Evolutionary conservation across 1,140 invertebrate species (phyloP).

Genomic region (Drosophila kanapiae): DNA sequence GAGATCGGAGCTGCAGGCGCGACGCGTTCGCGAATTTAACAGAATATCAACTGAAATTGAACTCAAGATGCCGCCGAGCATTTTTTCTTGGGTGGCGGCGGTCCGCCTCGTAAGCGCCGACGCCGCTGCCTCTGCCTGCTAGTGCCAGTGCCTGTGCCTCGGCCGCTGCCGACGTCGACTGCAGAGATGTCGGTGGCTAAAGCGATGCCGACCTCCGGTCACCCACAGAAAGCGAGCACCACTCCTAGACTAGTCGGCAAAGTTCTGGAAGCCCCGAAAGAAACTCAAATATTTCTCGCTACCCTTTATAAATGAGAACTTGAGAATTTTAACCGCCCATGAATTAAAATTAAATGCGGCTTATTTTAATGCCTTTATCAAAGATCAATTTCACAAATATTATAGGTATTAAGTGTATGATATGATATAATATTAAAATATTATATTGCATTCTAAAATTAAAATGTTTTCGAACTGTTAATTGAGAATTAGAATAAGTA

Average conservation of each 20-base stretch:
- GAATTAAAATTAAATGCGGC: neutral
- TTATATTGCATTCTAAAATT: too few relatives aligned
- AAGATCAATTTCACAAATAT: too few relatives aligned
- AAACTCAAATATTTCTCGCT: too few relatives aligned
- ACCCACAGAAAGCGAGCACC: slow-evolving; percentile 41
- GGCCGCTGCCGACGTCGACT: slow-evolving; percentile 28
- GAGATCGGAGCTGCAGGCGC: slow-evolving; percentile 59
- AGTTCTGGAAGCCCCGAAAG: neutral
- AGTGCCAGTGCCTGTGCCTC: neutral
- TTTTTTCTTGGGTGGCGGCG: slow-evolving; percentile 78
- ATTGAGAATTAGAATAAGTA: neutral
- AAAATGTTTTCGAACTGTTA: too few relatives aligned
- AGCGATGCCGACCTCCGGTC: slow-evolving; percentile 51
- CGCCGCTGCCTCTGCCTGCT: slow-evolving; percentile 19
- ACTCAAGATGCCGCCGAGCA: slow-evolving; percentile 75
- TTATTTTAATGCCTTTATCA: too few relatives aligned
- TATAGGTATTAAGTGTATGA: neutral
- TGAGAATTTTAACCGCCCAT: neutral
- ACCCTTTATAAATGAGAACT: neutral
- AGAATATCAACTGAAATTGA: slow-evolving; percentile 83
- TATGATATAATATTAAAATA: too few relatives aligned
- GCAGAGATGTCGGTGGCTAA: slow-evolving; percentile 33
- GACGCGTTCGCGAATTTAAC: slow-evolving; percentile 83
- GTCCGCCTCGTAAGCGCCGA: slow-evolving; percentile 37
- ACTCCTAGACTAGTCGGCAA: slow-evolving; percentile 44